Percentiles rank a stretch among this genome's conserved stretches.
These are phyloP conservation scores for Elachura formosa DNA, from an alignment of 2,113 vertebrate species.

Conservation along the genomic window DNA sequence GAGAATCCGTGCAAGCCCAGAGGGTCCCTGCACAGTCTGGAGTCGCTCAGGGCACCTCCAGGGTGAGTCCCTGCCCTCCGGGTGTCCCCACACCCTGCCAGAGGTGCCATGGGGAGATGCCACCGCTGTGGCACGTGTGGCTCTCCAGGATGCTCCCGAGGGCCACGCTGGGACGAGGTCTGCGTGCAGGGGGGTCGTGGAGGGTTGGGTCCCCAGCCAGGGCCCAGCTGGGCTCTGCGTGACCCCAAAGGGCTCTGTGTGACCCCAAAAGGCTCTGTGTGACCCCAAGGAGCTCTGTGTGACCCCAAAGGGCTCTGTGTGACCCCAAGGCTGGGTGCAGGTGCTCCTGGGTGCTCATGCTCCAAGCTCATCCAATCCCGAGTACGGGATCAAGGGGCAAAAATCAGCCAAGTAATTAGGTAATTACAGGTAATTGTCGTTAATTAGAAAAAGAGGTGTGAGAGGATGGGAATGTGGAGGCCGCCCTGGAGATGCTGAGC, in stretches of 20 bases:
- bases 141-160: background rate
- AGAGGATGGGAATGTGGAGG: background rate
- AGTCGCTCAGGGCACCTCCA: background rate
- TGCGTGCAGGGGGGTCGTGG: background rate
- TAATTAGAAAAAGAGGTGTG: background rate
- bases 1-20: background rate
- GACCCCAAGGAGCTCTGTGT: background rate
- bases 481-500: background rate
- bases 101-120: background rate
- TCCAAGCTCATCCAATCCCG: fast-evolving
- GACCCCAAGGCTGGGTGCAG: background rate
- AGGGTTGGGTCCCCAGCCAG: background rate
- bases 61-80: background rate
- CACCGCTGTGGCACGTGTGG: background rate
- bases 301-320: background rate
- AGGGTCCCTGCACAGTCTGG: background rate
- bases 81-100: fast-evolving
- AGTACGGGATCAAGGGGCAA: background rate
- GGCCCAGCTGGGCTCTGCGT: background rate
- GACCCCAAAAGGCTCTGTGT: background rate
- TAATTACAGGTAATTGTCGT: background rate
- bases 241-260: background rate
- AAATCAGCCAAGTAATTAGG: background rate
- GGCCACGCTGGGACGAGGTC: background rate
- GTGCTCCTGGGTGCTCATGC: background rate